A percentile compares a stretch with the other conserved stretches of the same genome.
These are phyloP conservation scores for Elysia crispata DNA, from an alignment of 2,888 invertebrate genomes.

Conservation along the genomic window DNA sequence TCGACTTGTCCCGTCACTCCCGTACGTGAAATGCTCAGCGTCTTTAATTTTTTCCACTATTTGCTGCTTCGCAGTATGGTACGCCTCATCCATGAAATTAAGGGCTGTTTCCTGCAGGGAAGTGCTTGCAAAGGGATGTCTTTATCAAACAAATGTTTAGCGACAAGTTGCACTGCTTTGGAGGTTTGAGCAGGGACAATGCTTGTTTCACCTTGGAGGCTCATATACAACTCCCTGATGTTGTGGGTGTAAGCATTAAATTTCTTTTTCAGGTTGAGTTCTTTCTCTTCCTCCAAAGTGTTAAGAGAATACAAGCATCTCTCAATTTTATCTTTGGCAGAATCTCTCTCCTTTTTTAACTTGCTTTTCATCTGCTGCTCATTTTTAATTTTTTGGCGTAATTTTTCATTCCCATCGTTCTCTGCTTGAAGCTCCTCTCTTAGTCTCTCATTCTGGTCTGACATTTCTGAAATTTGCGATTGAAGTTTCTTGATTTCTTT, in stretches of 20 bases:
- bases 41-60: neutral
- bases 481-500: neutral
- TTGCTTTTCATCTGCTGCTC: constrained; percentile 2
- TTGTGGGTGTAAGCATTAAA: neutral
- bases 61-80: constrained; percentile 36
- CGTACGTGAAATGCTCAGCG: constrained; percentile 13
- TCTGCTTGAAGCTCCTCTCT: neutral
- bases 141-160: constrained; percentile 5
- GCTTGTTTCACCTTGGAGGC: neutral
- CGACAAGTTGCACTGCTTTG: neutral
- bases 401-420: neutral
- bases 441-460: neutral
- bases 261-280: neutral
- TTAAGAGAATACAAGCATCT: neutral
- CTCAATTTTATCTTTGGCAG: neutral
- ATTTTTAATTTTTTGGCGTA: neutral
- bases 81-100: constrained; percentile 20
- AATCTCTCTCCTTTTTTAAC: too few species aligned
- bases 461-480: neutral
- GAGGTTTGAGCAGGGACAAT: constrained; percentile 6
- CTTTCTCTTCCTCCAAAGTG: neutral
- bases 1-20: constrained; percentile 26
- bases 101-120: neutral
- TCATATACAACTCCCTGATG: neutral
- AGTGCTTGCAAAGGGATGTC: neutral